A percentile compares a stretch with the other conserved stretches of the same genome.
Conservation (phyloP, 2,113 vertebrate species). For the Pungitius pungitius region DNA sequence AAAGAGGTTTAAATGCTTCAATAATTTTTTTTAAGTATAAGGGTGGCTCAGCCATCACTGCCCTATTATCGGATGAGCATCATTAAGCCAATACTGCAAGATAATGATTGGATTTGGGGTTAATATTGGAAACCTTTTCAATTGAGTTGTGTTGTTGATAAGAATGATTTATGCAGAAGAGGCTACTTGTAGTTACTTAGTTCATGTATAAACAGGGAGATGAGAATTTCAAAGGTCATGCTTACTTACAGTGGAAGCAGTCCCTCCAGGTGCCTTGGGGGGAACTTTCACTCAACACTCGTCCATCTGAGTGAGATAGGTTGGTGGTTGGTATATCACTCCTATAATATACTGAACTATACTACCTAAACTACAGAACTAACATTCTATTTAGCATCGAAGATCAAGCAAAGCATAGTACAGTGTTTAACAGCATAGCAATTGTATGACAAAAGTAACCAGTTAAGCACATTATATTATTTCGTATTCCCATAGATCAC, state of each 20-base stretch:
- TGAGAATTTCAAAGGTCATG: neutral
- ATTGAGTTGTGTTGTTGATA: neutral
- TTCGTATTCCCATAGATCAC: neutral
- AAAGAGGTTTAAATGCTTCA: conserved; percentile 7
- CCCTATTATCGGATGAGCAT: too few relatives aligned
- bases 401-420: neutral
- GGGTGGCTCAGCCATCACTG: too few relatives aligned
- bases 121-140: neutral
- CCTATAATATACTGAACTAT: neutral
- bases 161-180: neutral
- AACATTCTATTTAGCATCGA: too few relatives aligned
- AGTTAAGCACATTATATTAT: neutral
- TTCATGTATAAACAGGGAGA: neutral
- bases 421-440: neutral
- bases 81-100: too few relatives aligned
- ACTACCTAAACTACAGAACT: neutral
- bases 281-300: conserved; percentile 80
- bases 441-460: neutral
- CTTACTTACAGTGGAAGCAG: conserved; percentile 88
- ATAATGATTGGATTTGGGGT: neutral
- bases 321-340: neutral
- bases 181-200: neutral
- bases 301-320: conserved; percentile 77
- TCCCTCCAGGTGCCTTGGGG: conserved; percentile 83
- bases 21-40: neutral